A percentile compares a stretch with the other conserved stretches of the same genome.
phyloP scores from a whole-genome alignment of 1,140 invertebrate genomes.

The Scaptomyza montana region DNA sequence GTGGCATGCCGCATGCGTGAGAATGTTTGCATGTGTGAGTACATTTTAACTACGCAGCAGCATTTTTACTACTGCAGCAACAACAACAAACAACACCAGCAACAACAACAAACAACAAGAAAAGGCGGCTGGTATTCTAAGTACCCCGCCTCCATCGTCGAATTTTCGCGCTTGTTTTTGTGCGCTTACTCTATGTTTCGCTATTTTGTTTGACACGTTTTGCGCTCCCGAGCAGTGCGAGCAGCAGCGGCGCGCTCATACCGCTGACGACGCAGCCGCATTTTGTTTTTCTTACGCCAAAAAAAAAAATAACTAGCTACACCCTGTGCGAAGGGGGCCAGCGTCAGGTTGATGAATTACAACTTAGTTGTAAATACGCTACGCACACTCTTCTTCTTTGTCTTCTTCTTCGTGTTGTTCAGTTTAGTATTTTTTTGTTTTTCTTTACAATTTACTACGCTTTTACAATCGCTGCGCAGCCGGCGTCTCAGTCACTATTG shows the following conservation, averaged over 20 bases:
- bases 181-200: slow-evolving; percentile 27
- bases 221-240: slow-evolving; percentile 33
- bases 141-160: slow-evolving; percentile 29
- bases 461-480: slow-evolving; percentile 29
- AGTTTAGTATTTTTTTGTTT: neutral
- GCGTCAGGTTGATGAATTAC: slow-evolving; percentile 70
- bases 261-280: slow-evolving; percentile 65
- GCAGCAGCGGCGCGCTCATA: slow-evolving; percentile 23
- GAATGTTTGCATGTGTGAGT: slow-evolving; percentile 38
- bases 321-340: slow-evolving; percentile 56
- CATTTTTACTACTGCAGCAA: slow-evolving; percentile 53
- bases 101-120: slow-evolving; percentile 23
- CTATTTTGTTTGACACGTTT: slow-evolving; percentile 52
- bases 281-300: no score
- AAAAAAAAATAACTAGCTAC: slow-evolving; percentile 44
- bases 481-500: slow-evolving; percentile 8
- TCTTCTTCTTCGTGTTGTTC: slow-evolving; percentile 1
- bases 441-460: slow-evolving; percentile 56
- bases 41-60: slow-evolving; percentile 73
- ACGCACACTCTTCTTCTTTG: slow-evolving; percentile 12
- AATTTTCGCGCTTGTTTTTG: neutral
- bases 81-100: no score
- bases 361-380: slow-evolving; percentile 62
- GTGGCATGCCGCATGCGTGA: neutral
- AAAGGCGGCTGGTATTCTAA: slow-evolving; percentile 39